Conservation (phyloP, 1,140 invertebrate species). For the Pemphigus obesinymphae region DNA sequence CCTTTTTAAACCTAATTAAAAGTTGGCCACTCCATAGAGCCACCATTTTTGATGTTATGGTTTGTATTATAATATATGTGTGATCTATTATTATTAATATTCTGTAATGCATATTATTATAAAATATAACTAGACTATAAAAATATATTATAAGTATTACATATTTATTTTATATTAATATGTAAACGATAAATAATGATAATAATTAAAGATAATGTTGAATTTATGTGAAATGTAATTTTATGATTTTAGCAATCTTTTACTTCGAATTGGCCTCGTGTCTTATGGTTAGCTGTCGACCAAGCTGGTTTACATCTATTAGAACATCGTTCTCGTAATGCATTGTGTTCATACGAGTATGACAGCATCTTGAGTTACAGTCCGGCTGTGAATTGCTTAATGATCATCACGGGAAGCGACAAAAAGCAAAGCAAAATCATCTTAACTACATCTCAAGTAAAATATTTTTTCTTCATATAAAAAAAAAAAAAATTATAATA, state of each 20-base stretch:
- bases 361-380: conserved; percentile 79
- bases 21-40: conserved; percentile 89
- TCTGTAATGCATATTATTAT: neutral
- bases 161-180: too few relatives aligned
- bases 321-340: conserved; percentile 79
- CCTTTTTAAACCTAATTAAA: conserved; percentile 89
- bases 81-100: neutral
- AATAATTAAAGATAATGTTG: too few relatives aligned
- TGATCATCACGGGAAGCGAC: conserved; percentile 82
- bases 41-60: conserved; percentile 91
- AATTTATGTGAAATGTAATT: too few relatives aligned
- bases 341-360: conserved; percentile 85
- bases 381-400: conserved; percentile 79
- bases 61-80: conserved; percentile 49
- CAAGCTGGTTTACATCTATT: conserved; percentile 88
- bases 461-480: too few relatives aligned
- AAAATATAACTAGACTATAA: too few relatives aligned
- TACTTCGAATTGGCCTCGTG: conserved; percentile 88
- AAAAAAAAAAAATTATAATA: too few relatives aligned
- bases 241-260: conserved; percentile 74
- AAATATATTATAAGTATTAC: too few relatives aligned
- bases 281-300: conserved; percentile 87
- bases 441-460: conserved; percentile 77
- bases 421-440: conserved; percentile 89
- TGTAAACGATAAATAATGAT: too few relatives aligned